Base-by-base conservation (phyloP, 2,888 invertebrate genomes). In the Cryptocephalus primarius region DNA sequence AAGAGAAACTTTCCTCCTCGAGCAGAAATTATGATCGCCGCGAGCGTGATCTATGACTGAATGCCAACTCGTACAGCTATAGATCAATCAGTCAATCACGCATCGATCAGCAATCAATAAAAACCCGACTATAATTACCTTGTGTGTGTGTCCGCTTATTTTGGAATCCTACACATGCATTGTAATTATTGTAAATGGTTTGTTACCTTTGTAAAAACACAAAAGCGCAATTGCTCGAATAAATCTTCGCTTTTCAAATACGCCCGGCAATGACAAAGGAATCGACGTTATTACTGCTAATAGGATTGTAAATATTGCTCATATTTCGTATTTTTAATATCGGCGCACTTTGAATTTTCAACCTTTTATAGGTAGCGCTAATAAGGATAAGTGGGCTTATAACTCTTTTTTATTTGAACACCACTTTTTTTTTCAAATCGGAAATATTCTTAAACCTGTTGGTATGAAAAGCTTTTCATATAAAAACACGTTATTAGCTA, bases 31-130 rank as follows among this genome's bases (percentile, higher is more conserved):
- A 36, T 36, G 36, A 36, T 36, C 2, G 32, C 32, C 31, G 59
- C 56, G 49, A 51, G 62, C 65, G 67, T 68, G 67, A 67, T 67
- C 66, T 66, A 67, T 67, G 65, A 60, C 60, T 58, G 64, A 60
- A 66, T 65, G 62, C 66, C 65, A 57, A 56, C 57, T 59, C 64
- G 64, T 65, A 63, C 60, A 63, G 60, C 64, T 60, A 60, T 67
- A 68, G 68, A 69, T 69, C 68, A 66, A 68, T 68, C 67, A 65
- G 68, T 69, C 68, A 66, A 68, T 68, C 67, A 65, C 58, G 58
- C 62, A 63, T 66, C 65, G 64, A 66, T 64, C 63, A 62, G 57
- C 58, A 63, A 64, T 65, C 65, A 63, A 66, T 63, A 65, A 66
- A 66, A 66, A 67, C 56, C 56, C 53, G 56, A 55, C 60, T 57